These are phyloP conservation scores for Emydocephalus ijimae DNA, from an alignment of 2,113 vertebrate genomes.

Conservation along the genomic window DNA sequence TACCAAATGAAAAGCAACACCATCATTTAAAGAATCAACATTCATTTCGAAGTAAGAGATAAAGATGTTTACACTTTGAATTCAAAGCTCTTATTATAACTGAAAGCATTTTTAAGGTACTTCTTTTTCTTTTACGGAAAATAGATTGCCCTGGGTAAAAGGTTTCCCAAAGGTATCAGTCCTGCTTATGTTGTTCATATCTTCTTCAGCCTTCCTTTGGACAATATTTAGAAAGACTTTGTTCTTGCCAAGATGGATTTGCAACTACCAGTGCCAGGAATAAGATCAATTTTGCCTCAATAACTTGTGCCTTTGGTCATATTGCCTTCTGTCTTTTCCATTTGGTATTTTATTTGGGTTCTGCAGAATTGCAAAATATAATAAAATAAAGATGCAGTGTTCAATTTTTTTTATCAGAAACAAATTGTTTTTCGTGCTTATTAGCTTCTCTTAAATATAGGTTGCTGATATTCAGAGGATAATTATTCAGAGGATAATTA, in stretches of 20 bases:
- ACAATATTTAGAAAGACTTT: background rate
- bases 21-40: background rate
- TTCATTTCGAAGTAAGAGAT: slow-evolving; percentile 13
- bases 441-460: background rate
- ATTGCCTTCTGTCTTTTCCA: background rate
- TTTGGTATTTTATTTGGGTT: background rate
- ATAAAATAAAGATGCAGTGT: background rate
- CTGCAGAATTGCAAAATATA: background rate
- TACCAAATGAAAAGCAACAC: background rate
- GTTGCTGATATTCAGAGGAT: background rate
- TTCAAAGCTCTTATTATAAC: slow-evolving; percentile 2
- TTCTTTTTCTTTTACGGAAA: background rate
- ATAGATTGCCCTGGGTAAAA: background rate
- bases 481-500: too few species aligned
- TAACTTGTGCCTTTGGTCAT: background rate
- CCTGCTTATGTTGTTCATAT: background rate
- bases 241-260: background rate
- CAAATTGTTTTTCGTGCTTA: background rate
- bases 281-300: background rate
- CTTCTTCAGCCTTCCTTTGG: background rate
- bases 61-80: background rate
- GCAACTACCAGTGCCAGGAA: background rate
- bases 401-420: background rate
- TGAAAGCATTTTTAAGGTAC: background rate
- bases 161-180: background rate